These are phyloP conservation scores for Acanthiza pusilla DNA, from an alignment of 2,797 vertebrate genomes.

Conservation along the genomic window DNA sequence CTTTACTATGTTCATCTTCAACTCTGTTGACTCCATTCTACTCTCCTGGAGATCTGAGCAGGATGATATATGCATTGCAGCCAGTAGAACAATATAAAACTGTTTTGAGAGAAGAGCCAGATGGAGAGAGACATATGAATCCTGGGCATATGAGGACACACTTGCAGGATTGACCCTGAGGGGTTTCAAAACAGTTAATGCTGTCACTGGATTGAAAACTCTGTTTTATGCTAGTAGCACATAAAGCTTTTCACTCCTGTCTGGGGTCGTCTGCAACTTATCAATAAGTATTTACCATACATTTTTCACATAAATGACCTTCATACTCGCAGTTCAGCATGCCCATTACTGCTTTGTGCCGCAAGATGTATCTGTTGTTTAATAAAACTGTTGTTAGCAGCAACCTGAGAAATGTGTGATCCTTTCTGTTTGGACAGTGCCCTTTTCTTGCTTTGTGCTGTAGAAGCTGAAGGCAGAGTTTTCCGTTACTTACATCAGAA, in stretches of 20 bases:
- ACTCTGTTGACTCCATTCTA: neutral
- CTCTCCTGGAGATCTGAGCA: neutral
- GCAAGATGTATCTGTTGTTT: neutral
- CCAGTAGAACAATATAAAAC: slow-evolving; percentile 1
- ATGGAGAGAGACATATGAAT: slow-evolving; percentile 1
- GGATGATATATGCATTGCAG: neutral
- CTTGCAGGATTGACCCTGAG: neutral
- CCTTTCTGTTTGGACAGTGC: neutral
- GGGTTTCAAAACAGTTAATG: slow-evolving; percentile 10
- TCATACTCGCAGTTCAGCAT: neutral
- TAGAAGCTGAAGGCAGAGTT: neutral
- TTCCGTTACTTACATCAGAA: neutral
- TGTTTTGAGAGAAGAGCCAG: slow-evolving; percentile 43
- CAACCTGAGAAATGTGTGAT: neutral
- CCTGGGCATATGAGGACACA: slow-evolving; percentile 16
- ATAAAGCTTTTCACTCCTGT: neutral
- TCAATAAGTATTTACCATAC: neutral
- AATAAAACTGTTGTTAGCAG: neutral
- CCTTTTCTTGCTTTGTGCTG: neutral
- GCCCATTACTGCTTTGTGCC: neutral
- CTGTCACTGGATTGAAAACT: neutral
- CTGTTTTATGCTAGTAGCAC: slow-evolving; percentile 34
- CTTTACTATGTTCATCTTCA: neutral
- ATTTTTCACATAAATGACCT: slow-evolving; percentile 32
- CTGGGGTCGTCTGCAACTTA: neutral